Evolutionary conservation across 2,888 invertebrate species (phyloP).

Genomic region (Petrolisthes cinctipes): DNA sequence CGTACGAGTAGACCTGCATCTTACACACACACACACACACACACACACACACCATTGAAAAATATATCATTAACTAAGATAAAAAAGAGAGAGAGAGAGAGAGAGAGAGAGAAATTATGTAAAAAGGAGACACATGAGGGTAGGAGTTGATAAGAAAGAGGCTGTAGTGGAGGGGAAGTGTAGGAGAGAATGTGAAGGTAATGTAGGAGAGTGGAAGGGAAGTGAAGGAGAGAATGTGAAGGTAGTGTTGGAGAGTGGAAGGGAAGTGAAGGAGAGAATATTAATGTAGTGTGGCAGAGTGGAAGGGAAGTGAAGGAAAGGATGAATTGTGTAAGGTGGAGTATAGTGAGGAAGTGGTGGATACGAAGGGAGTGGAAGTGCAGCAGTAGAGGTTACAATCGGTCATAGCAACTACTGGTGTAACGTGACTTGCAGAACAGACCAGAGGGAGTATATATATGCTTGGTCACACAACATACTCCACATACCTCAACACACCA

Average conservation of each 20-base stretch:
- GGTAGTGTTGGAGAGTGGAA: neutral
- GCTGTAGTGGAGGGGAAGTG: neutral
- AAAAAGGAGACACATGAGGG: too few relatives aligned
- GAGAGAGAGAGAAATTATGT: too few relatives aligned
- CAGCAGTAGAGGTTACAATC: neutral
- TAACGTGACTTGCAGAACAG: too few relatives aligned
- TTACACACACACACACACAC: too few relatives aligned
- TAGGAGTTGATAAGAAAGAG: neutral
- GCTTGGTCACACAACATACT: too few relatives aligned
- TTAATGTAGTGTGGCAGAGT: neutral
- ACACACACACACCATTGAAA: too few relatives aligned
- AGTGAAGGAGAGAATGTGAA: neutral
- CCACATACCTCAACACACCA: too few relatives aligned
- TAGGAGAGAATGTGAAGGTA: neutral
- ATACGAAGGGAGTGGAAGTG: neutral
- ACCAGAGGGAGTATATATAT: too few relatives aligned
- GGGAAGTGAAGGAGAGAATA: neutral
- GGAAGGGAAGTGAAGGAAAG: neutral
- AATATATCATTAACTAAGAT: too few relatives aligned
- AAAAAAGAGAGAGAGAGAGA: too few relatives aligned
- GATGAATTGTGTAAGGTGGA: neutral
- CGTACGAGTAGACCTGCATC: too few relatives aligned
- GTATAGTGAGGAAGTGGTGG: neutral
- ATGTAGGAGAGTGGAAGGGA: neutral
- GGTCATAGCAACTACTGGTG: too few relatives aligned